Evolutionary conservation across 2,113 vertebrate species (phyloP), one percentile per base, ranked within the genome.

Genomic region (Amblyopsis rosae): DNA sequence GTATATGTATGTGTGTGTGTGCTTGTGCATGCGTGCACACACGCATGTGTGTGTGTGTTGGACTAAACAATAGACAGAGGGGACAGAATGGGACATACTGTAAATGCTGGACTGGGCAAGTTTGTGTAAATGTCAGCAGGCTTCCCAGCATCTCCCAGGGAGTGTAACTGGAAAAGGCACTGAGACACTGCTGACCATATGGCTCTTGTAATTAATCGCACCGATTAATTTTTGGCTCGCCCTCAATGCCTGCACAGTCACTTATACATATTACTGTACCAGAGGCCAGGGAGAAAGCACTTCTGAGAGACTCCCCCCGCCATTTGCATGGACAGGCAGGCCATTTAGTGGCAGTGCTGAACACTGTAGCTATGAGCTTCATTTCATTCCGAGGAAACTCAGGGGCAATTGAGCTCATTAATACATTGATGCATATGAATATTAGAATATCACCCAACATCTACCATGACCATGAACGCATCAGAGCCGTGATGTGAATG

Each of bases 191-290:
- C 80, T 90, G 88, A 92, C 91, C 92, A 92, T 92, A 92, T 92
- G 93, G 93, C 87, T 86, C 78, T 69, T 74, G 79, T 93, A 92
- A 92, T 92, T 91, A 92, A 93, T 93, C 81, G 86, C 72, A 68
- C 58, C 84, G 80, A 89, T 92, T 92, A 91, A 78, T 86, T 86
- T 90, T 87, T 93, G 92, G 90, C 91, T 88, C 55, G 11, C 59
- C 75, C 66, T 87, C 87, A 76, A 82, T 67, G 66, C 85, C 86
- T 80, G 75, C 87, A 73, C 82, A 85, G 87, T 84, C 79, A 80
- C 80, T 92, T 88, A 26, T 26, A 86, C 75, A 82, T 81, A 87
- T 86, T 69, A 75, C 68, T 58, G 5, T 60, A 76, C 75, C 70
- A 45, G 49, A 70, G 55, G 15, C 12, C 17, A 5, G 17, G 55